Base-by-base conservation (phyloP, 1,140 invertebrate genomes). In the Drosophila repleta region DNA sequence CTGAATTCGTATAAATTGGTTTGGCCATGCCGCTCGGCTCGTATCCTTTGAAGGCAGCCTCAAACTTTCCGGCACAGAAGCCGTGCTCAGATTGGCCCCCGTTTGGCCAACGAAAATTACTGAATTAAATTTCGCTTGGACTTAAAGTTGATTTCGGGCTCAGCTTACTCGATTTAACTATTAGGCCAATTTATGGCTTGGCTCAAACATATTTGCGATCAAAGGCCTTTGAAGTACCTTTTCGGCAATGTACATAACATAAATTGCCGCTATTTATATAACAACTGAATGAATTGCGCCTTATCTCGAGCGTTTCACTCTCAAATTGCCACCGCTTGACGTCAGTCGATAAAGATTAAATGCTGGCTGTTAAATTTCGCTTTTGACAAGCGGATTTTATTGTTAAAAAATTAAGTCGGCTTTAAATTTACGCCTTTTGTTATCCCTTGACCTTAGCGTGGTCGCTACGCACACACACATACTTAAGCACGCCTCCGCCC, bases 351-450 rank as follows among this genome's bases (percentile, higher is more conserved):
- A 82, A 85, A 85, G 82, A 85, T 85, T 85, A 85, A 85, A 88
- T 66, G 83, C 26, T 77, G 63, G 79, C 82, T 82, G 79, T 85
- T 72, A 85, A 87, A 88, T 73, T 78, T 43, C 51, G 8, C 39
- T 68, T 87, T 85, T 88, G 82, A 85, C 83, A 85, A 88, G 83
- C 83, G 69, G 66, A 72, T 74, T 75, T 77, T 87, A 85, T 79
- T 85, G 82, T 85, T 88, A 85, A 85, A 88, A 85, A 88, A 85
- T 85, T 85, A 85, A 85, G 83, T 88, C 21, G 78, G 67, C 82
- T 82, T 85, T 85, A 85, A 85, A 85, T 88, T 87, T 87, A 85
- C 82, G 83, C 82, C 82, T 85, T 85, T 85, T 85, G 83, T 85
- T 85, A 85, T 82, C 74, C 83, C 63, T 85, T 85, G 81, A 85